Conservation (phyloP, 2,113 vertebrate species). For the Pterocles orientalis region DNA sequence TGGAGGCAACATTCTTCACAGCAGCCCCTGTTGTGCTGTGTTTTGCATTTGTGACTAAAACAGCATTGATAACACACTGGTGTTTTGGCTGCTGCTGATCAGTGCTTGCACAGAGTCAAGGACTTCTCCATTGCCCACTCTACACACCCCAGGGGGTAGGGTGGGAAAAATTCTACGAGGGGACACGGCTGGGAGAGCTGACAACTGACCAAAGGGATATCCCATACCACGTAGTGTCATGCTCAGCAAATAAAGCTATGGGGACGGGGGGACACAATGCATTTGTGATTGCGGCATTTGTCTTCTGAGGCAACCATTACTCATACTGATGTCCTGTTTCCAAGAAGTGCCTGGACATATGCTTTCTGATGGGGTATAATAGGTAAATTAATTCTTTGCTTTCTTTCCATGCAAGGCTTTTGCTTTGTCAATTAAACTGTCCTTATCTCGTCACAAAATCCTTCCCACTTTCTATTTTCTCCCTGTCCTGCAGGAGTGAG, state of each 20-base stretch:
- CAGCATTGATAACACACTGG: not conserved
- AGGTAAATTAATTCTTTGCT: not conserved
- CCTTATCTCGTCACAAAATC: not conserved
- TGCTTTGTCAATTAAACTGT: not conserved
- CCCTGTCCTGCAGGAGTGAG: not conserved
- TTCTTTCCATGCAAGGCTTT: not conserved
- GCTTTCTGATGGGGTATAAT: not conserved
- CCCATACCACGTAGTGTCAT: not conserved
- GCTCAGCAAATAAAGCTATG: not conserved
- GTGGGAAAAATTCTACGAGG: not conserved
- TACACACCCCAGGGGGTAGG: too few species aligned
- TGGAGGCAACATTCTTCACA: not conserved
- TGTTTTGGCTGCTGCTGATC: not conserved
- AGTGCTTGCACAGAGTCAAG: not conserved
- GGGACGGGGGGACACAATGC: not conserved
- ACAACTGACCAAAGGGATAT: not conserved
- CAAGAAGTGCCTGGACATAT: not conserved
- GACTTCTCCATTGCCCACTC: not conserved
- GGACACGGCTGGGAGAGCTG: not conserved
- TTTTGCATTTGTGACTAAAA: not conserved
- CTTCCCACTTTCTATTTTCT: not conserved
- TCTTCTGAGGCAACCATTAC: not conserved
- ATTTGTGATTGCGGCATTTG: fast-evolving
- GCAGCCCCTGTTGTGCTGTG: too few species aligned
- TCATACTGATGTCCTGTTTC: not conserved